Conservation (phyloP, 2,797 vertebrate species). For the Coregonus sp. region DNA sequence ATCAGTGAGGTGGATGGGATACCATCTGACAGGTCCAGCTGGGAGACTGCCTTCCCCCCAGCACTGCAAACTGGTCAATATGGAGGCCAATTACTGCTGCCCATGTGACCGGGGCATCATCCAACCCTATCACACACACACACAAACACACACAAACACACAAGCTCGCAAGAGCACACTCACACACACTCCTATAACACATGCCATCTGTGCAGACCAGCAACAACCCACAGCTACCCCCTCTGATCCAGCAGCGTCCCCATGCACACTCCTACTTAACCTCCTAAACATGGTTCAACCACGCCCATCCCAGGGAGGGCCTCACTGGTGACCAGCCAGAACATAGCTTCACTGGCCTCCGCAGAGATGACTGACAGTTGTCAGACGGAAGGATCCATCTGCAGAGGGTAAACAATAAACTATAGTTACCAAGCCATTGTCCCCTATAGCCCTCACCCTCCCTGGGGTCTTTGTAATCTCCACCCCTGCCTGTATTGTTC, state of each 20-base stretch:
- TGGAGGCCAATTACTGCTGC: conserved; percentile 82
- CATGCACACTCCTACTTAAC: conserved; percentile 69
- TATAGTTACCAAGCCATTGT: no score
- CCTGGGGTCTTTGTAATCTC: neutral
- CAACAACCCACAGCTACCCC: conserved; percentile 38
- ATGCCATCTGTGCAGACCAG: conserved; percentile 77
- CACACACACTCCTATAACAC: conserved; percentile 14
- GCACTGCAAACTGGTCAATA: conserved; percentile 80
- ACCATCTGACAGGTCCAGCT: conserved; percentile 80
- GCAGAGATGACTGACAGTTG: conserved; percentile 18
- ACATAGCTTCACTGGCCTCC: conserved; percentile 29
- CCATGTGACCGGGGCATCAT: conserved; percentile 79
- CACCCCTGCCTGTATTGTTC: neutral
- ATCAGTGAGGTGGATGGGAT: conserved; percentile 77
- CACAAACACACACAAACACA: conserved; percentile 23
- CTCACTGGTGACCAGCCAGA: conserved; percentile 18
- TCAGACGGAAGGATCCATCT: neutral
- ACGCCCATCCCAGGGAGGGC: conserved; percentile 32
- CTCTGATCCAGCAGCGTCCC: no score
- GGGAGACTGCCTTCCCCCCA: conserved; percentile 75
- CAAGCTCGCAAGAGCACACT: conserved; percentile 2
- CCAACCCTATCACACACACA: conserved; percentile 69
- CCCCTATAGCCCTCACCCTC: neutral
- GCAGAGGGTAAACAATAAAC: neutral
- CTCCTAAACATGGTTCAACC: conserved; percentile 66